A percentile compares a stretch with the other conserved stretches of the same genome.
These are phyloP conservation scores for Acrossocheilus wenchowensis DNA, from an alignment of 2,797 vertebrate species.

Conservation along the genomic window DNA sequence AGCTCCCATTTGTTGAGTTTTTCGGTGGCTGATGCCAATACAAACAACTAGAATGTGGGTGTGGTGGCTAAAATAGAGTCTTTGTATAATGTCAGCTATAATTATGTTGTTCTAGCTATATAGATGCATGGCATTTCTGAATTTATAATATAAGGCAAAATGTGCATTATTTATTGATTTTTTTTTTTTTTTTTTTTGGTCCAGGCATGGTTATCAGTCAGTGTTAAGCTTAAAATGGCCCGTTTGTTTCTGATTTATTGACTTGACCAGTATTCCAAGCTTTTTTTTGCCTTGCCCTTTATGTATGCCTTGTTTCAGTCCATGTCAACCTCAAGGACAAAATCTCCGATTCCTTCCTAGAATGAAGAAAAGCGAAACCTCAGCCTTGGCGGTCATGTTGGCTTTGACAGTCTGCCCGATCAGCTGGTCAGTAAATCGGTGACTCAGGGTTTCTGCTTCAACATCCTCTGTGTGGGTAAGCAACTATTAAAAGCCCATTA, in stretches of 20 bases:
- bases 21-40: neutral
- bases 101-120: neutral
- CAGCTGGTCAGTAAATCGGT: slow-evolving; percentile 99
- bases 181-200: neutral
- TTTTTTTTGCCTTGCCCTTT: neutral
- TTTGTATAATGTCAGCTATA: neutral
- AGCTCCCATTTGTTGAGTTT: neutral
- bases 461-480: slow-evolving; percentile 99
- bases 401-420: slow-evolving; percentile 97
- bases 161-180: neutral
- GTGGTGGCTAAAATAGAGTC: neutral
- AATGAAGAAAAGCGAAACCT: slow-evolving; percentile 92
- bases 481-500: slow-evolving; percentile 38
- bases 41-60: neutral
- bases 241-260: neutral
- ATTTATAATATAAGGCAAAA: neutral
- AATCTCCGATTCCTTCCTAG: slow-evolving; percentile 71
- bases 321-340: neutral
- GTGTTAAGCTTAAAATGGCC: neutral
- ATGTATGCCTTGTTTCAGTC: neutral
- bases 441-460: slow-evolving; percentile 98
- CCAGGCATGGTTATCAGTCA: neutral
- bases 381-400: slow-evolving; percentile 92
- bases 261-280: neutral
- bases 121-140: neutral